These are phyloP conservation scores for Drosophila parthenogenetica DNA, from an alignment of 2,888 invertebrate genomes.

Conservation along the genomic window DNA sequence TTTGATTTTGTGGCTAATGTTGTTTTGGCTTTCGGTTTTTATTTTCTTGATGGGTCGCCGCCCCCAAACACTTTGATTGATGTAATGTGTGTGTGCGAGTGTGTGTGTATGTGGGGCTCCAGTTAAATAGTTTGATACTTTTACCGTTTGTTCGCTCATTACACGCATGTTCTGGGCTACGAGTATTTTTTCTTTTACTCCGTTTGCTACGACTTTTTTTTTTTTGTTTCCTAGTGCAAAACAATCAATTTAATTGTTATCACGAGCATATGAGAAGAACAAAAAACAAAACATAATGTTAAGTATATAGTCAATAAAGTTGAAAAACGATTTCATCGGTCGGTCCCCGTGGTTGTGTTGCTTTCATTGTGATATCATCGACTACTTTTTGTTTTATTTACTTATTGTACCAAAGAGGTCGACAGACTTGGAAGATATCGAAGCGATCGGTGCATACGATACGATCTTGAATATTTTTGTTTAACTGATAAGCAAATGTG, in stretches of 20 bases:
- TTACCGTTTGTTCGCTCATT: constrained; percentile 69
- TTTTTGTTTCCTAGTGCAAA: constrained; percentile 49
- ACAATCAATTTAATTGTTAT: constrained; percentile 65
- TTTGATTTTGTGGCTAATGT: constrained; percentile 28
- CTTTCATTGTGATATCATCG: constrained; percentile 38
- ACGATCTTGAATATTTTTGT: background rate
- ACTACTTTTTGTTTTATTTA: constrained; percentile 21
- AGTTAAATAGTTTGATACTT: constrained; percentile 44
- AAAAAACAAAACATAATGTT: constrained; percentile 29
- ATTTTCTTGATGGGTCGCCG: constrained; percentile 42
- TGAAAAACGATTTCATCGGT: constrained; percentile 13
- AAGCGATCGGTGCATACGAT: constrained; percentile 2
- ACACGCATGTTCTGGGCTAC: constrained; percentile 49
- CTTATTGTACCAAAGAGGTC: constrained; percentile 16
- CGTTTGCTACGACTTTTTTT: background rate
- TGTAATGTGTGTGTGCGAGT: constrained; percentile 37
- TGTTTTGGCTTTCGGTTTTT: constrained; percentile 20
- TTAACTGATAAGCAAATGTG: constrained; percentile 8
- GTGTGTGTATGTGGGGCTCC: background rate
- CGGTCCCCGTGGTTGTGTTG: constrained; percentile 2
- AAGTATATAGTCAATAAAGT: constrained; percentile 49
- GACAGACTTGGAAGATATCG: constrained; percentile 16
- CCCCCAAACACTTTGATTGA: constrained; percentile 52
- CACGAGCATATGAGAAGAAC: constrained; percentile 29
- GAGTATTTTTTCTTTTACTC: background rate